phyloP scores from a whole-genome alignment of 2,888 invertebrate genomes.

The Leptopilina syphax region DNA sequence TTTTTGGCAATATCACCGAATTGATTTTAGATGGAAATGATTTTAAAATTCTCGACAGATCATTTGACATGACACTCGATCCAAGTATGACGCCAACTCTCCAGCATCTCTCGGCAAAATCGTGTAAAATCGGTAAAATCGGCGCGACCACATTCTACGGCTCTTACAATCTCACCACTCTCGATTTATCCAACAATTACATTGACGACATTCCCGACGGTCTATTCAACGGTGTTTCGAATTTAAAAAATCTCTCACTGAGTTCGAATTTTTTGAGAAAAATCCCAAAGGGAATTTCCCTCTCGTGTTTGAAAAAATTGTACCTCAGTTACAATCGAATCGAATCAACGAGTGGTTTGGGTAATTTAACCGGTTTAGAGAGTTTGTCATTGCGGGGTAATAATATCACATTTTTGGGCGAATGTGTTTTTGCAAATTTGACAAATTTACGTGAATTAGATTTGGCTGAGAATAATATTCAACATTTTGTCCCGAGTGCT shows the following conservation, averaged over 20 bases:
- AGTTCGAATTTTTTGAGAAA: slow-evolving; percentile 58
- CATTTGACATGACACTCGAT: slow-evolving; percentile 10
- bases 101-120: not conserved
- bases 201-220: slow-evolving; percentile 55
- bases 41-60: slow-evolving; percentile 48
- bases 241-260: slow-evolving; percentile 59
- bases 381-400: slow-evolving; percentile 62
- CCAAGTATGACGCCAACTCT: slow-evolving; percentile 13
- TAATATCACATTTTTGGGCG: slow-evolving; percentile 57
- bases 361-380: slow-evolving; percentile 55
- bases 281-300: slow-evolving; percentile 53
- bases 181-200: slow-evolving; percentile 63
- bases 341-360: slow-evolving; percentile 51
- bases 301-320: not conserved
- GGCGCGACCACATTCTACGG: slow-evolving; percentile 62
- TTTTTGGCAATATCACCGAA: slow-evolving; percentile 56
- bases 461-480: slow-evolving; percentile 59
- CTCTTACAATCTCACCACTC: slow-evolving; percentile 55
- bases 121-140: slow-evolving; percentile 60
- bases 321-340: slow-evolving; percentile 52
- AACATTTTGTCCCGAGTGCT: slow-evolving; percentile 58
- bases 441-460: slow-evolving; percentile 58
- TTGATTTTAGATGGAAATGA: slow-evolving; percentile 64
- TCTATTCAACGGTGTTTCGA: slow-evolving; percentile 54
- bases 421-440: slow-evolving; percentile 57